Conservation (phyloP, 2,113 vertebrate species). For the Galemys pyrenaicus region DNA sequence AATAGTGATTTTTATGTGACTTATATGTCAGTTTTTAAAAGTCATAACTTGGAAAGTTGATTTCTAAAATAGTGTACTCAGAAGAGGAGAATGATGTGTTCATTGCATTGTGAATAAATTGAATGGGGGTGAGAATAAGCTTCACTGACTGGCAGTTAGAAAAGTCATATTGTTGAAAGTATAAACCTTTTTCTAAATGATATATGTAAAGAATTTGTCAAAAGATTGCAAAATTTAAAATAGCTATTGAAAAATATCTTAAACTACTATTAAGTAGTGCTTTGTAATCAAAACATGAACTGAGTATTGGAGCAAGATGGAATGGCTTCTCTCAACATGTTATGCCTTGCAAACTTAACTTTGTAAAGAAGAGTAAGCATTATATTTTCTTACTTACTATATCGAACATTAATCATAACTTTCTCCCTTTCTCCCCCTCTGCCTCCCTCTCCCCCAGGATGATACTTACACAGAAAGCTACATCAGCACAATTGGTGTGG, state of each 20-base stretch:
- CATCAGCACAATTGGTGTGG: slow-evolving; percentile 99
- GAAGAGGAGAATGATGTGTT: background rate
- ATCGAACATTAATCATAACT: slow-evolving; percentile 1
- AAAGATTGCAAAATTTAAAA: background rate
- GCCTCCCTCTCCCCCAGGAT: too few relatives aligned
- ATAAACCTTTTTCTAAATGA: background rate
- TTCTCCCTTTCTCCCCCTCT: background rate
- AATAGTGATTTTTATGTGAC: background rate
- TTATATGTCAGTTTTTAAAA: slow-evolving; percentile 10
- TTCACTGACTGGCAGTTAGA: slow-evolving; percentile 1
- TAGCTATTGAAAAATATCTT: background rate
- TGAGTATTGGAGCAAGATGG: background rate
- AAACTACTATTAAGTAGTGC: background rate
- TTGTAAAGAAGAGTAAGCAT: slow-evolving; percentile 1
- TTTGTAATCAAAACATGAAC: slow-evolving; percentile 20
- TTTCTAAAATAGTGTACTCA: background rate
- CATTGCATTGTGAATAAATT: slow-evolving; percentile 19
- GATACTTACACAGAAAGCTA: slow-evolving; percentile 99
- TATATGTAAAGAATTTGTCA: slow-evolving; percentile 41
- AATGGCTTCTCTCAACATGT: background rate
- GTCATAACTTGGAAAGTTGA: background rate
- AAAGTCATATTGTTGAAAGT: slow-evolving; percentile 23
- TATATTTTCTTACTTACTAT: background rate
- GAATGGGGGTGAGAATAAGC: background rate
- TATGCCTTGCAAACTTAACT: slow-evolving; percentile 23